phyloP scores from a whole-genome alignment of 2,113 vertebrate genomes.

The Upupa epops region DNA sequence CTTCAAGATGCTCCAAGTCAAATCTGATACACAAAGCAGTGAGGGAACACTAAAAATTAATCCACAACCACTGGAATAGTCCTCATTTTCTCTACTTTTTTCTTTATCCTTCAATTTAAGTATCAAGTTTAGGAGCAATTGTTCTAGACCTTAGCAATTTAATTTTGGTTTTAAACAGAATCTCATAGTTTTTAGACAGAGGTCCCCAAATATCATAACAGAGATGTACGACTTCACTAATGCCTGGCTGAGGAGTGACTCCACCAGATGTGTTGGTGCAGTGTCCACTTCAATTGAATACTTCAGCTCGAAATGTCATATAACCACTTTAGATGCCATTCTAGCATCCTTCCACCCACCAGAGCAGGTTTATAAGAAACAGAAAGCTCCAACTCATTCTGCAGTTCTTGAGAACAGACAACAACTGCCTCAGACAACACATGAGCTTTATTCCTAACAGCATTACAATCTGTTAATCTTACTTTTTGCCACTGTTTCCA shows the following conservation, averaged over 20 bases:
- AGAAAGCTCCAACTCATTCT: not conserved
- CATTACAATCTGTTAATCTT: not conserved
- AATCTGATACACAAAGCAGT: not conserved
- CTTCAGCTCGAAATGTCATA: not conserved
- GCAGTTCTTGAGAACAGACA: not conserved
- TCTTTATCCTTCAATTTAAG: not conserved
- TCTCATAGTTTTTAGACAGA: not conserved
- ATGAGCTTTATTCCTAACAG: not conserved
- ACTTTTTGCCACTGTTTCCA: no score
- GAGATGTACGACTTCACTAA: not conserved
- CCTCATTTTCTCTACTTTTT: not conserved
- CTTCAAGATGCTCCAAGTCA: not conserved
- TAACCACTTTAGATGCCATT: not conserved
- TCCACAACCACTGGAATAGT: not conserved
- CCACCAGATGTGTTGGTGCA: not conserved
- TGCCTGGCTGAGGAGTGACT: not conserved
- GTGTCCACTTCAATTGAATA: not conserved
- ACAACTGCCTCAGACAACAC: constrained; percentile 13
- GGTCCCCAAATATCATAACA: not conserved
- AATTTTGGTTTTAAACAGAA: not conserved
- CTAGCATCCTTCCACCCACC: not conserved
- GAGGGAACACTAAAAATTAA: not conserved
- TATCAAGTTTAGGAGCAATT: not conserved
- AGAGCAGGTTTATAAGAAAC: not conserved
- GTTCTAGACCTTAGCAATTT: not conserved